A percentile compares a stretch with the other conserved stretches of the same genome.
These are phyloP conservation scores for Penaeus indicus DNA, from an alignment of 1,140 invertebrate genomes.

Conservation along the genomic window DNA sequence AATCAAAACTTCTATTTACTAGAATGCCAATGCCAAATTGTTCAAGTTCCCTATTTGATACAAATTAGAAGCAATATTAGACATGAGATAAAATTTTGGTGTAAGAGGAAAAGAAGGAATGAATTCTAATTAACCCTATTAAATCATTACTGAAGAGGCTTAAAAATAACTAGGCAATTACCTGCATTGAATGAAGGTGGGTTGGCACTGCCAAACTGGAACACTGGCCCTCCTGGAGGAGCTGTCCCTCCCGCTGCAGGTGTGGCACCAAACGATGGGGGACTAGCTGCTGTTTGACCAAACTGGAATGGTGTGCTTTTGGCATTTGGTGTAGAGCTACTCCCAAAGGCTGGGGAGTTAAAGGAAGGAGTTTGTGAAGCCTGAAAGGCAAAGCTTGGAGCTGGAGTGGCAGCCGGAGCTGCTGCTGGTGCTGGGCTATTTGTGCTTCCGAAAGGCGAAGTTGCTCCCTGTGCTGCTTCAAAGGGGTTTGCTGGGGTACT, in stretches of 20 bases:
- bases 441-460: neutral
- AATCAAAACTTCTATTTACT: too few relatives aligned
- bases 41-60: too few relatives aligned
- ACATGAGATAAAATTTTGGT: neutral
- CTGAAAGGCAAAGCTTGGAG: too few relatives aligned
- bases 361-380: too few relatives aligned
- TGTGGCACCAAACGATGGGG: neutral
- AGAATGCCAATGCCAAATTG: too few relatives aligned
- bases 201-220: conserved; percentile 16
- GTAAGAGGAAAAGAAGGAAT: neutral
- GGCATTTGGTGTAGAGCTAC: too few relatives aligned
- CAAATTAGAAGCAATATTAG: too few relatives aligned
- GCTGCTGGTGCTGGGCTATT: too few relatives aligned
- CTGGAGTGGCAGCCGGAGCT: too few relatives aligned
- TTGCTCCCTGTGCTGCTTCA: conserved; percentile 5
- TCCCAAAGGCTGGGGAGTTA: too few relatives aligned
- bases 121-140: neutral
- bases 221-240: neutral
- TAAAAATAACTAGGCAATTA: neutral
- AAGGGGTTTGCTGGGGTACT: neutral
- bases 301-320: conserved; percentile 5
- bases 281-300: neutral
- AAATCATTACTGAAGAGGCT: neutral
- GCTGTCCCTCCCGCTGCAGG: neutral
- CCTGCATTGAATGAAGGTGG: conserved; percentile 22